A percentile compares a stretch with the other conserved stretches of the same genome.
phyloP scores from a whole-genome alignment of 2,113 vertebrate species.

The Ranitomeya variabilis region DNA sequence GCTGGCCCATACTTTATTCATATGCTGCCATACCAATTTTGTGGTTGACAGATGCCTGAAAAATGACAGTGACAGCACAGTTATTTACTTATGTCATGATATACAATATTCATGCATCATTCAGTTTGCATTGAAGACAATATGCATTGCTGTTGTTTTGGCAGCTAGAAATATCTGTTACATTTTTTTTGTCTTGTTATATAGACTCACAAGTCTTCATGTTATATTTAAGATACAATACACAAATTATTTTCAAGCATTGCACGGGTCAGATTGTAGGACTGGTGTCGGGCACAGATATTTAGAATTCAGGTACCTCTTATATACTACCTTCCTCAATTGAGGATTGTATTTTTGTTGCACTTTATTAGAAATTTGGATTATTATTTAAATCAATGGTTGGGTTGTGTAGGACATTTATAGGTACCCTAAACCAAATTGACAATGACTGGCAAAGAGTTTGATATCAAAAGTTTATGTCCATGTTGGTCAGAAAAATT shows the following conservation, averaged over 20 bases:
- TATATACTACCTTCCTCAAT: neutral
- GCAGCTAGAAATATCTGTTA: neutral
- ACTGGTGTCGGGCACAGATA: too few species aligned
- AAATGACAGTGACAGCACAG: neutral
- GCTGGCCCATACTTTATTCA: neutral
- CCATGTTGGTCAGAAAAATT: neutral
- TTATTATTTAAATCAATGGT: neutral
- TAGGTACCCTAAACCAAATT: neutral
- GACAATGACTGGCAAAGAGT: neutral
- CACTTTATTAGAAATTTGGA: neutral
- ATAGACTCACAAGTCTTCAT: neutral
- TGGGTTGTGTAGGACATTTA: neutral
- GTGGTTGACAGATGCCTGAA: neutral
- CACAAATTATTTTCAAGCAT: neutral
- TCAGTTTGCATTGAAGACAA: neutral
- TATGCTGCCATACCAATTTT: neutral
- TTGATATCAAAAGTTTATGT: neutral
- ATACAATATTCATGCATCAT: conserved; percentile 19
- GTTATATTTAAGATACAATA: neutral
- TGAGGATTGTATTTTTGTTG: neutral
- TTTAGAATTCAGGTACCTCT: neutral
- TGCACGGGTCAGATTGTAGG: neutral
- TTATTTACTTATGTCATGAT: neutral
- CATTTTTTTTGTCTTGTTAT: neutral
- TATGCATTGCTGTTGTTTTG: neutral